A percentile compares a stretch with the other conserved stretches of the same genome.
Evolutionary conservation across 2,797 vertebrate genomes (phyloP).

Genomic region (Cynopterus sphinx): DNA sequence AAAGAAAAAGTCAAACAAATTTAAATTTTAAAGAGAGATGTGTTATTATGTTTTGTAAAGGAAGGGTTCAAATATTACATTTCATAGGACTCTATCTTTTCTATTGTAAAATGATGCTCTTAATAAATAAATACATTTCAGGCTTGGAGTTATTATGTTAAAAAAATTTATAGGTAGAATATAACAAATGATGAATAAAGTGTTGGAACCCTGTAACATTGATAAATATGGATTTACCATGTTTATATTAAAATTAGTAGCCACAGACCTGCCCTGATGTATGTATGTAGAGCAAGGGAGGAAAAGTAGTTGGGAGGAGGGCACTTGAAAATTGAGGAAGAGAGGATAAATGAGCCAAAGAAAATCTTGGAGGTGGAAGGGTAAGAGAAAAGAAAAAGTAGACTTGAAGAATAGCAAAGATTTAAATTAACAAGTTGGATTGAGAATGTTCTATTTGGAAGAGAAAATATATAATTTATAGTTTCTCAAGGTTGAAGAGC

Average conservation of each 20-base stretch:
- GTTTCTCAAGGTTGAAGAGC: background rate
- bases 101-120: background rate
- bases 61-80: background rate
- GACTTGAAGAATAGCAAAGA: background rate
- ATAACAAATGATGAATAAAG: background rate
- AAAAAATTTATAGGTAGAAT: background rate
- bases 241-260: background rate
- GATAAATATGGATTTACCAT: background rate
- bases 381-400: background rate
- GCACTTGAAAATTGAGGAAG: background rate
- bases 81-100: constrained; percentile 3
- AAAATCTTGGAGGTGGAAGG: background rate
- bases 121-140: background rate
- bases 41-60: background rate
- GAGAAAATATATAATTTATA: background rate
- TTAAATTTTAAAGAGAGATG: background rate
- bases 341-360: background rate
- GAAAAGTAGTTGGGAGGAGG: background rate
- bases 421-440: background rate
- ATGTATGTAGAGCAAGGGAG: background rate
- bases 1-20: background rate
- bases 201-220: background rate
- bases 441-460: background rate
- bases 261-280: background rate
- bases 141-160: background rate